Evolutionary conservation across 2,888 invertebrate species (phyloP), one percentile per base, ranked within the genome.

Genomic region (Stictocephala bisonia): DNA sequence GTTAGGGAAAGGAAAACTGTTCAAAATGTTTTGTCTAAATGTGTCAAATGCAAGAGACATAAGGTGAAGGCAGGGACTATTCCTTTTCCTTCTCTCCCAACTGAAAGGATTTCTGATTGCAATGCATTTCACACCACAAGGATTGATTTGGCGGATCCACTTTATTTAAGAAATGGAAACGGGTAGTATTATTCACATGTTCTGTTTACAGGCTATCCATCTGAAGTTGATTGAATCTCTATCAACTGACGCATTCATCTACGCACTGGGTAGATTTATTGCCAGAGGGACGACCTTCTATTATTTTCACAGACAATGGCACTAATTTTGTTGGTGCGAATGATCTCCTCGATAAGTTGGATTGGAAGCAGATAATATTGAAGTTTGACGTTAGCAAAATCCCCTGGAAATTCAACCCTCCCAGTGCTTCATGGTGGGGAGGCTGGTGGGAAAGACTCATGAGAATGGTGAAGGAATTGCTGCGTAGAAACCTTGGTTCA

Each of bases 321-420:
- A 80, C 81, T 0, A 83, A 84, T 75, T 85, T 85, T 76, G 75
- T 80, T 0, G 81, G 83, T 0, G 77, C 81, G 0, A 76, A 78
- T 3, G 84, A 81, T 75, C 81, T 86, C 11, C 85, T 86, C 77
- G 84, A 85, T 75, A 85, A 86, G 80, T 84, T 87, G 20, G 24
- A n/a, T 35, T 74, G n/a, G n/a, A 72, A 76, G 24, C 75, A 1
- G 2, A 84, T 83, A 58, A 56, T 4, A 78, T 82, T n/a, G 11
- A 71, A 75, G 22, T 75, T 76, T 20, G 22, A 76, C 0, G 70
- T 77, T 0, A 58, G 77, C 15, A 75, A 53, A 69, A 78, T 77
- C 75, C 77, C 73, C 67, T 82, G 79, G 82, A 74, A 75, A 4
- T 84, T 84, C 74, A 85, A 82, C 66, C 71, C n/a, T n/a, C 71